phyloP scores from a whole-genome alignment of 2,113 vertebrate genomes.

The Sciurus niger region DNA sequence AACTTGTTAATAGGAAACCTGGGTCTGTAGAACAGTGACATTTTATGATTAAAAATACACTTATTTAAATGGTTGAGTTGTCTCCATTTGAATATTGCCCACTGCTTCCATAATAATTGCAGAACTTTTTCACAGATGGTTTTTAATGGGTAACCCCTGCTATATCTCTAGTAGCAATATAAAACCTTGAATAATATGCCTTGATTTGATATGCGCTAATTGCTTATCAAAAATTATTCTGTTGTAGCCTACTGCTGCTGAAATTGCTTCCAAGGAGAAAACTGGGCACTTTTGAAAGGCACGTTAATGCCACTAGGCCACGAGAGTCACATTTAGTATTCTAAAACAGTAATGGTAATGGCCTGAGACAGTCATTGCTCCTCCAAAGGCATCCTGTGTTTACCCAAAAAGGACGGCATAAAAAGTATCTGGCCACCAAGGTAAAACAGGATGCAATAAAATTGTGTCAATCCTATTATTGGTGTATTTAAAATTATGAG shows the following conservation, averaged over 20 bases:
- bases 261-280: conserved; percentile 70
- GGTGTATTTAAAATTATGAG: conserved; percentile 61
- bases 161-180: conserved; percentile 66
- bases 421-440: background rate
- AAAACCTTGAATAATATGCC: conserved; percentile 60
- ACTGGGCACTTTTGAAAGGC: conserved; percentile 62
- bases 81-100: conserved; percentile 84
- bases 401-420: background rate
- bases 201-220: conserved; percentile 79
- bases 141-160: conserved; percentile 78
- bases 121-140: conserved; percentile 75
- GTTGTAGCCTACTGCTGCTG: conserved; percentile 59
- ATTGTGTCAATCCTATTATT: background rate
- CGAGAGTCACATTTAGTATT: conserved; percentile 53
- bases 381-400: background rate
- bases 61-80: conserved; percentile 85
- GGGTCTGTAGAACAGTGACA: conserved; percentile 52
- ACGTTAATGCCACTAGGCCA: background rate
- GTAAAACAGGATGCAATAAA: conserved; percentile 1
- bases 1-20: conserved; percentile 76
- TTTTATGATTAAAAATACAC: conserved; percentile 81
- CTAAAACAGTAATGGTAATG: background rate
- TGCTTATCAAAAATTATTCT: conserved; percentile 77
- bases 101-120: conserved; percentile 71
- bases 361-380: background rate